Percentiles rank a stretch among this genome's conserved stretches.
These are phyloP conservation scores for Anguilla obscura DNA, from an alignment of 2,797 vertebrate species.

Conservation along the genomic window DNA sequence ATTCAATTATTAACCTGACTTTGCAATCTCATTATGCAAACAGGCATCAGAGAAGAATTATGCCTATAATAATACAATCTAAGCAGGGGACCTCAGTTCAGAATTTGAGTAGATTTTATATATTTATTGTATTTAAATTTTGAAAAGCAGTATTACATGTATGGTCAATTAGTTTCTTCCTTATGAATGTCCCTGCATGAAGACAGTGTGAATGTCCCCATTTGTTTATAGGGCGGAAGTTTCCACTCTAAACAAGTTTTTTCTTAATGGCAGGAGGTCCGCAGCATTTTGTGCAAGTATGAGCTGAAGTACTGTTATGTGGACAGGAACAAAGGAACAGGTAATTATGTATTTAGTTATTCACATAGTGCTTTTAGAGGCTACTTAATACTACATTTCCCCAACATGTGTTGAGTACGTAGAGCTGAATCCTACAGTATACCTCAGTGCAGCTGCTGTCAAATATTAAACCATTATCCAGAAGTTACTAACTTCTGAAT, in stretches of 20 bases:
- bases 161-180: neutral
- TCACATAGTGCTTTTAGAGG: neutral
- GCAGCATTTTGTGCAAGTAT: slow-evolving; percentile 74
- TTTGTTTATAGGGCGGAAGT: neutral
- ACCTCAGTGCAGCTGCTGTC: neutral
- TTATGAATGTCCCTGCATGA: neutral
- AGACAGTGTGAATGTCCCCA: neutral
- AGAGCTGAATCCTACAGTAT: neutral
- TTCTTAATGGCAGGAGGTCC: slow-evolving; percentile 72
- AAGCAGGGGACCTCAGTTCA: no score
- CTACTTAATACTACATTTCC: neutral
- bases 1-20: no score
- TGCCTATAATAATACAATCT: no score
- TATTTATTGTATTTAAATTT: no score
- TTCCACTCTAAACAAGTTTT: neutral
- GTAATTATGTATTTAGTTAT: slow-evolving; percentile 54
- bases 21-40: no score
- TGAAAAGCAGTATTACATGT: no score
- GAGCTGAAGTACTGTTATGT: slow-evolving; percentile 82
- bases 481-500: neutral
- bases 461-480: neutral
- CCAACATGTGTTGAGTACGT: neutral
- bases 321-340: slow-evolving; percentile 80
- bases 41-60: no score
- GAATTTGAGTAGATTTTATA: no score